Evolutionary conservation across 2,113 vertebrate species (phyloP), one percentile per base, ranked within the genome.

Genomic region (Misgurnus mizolepis): DNA sequence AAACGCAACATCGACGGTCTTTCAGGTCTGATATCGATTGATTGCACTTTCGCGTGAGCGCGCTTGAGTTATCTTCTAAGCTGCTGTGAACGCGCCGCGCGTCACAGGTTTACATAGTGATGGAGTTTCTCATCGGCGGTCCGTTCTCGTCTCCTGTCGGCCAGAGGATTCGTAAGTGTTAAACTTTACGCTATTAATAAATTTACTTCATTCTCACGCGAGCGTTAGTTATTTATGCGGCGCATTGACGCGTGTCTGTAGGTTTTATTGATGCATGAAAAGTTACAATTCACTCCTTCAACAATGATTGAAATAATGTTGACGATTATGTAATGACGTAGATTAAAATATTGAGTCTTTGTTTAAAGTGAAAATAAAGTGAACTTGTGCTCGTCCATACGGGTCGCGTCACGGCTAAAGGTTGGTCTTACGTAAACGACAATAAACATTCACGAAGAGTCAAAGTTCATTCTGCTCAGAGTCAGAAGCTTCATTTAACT

Each of bases 91-190:
- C 49, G 79, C 75, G 49, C 68, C 67, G 17, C 60, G 40, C 50
- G 4, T 14, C 47, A 50, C 27, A 50, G 39, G 10, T 12, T 27
- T 56, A 4, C 76, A 85, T 88, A 68, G 90, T 69, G 27, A 96
- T 98, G 93, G 96, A 98, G 82, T 97, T 96, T 89, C 92, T 98
- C 6, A 90, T 96, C 67, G 95, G 95, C 75, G 96, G 93, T 87
- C 92, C 95, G 1, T 97, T 96, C 85, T 95, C 93, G 65, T 95
- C 95, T 76, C 94, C 95, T 0, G 96, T 98, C 77, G 96, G 96
- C 10, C 96, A 98, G 85, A 95, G 95, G 84, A 94, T 98, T 82
- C 95, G 96, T 98, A 85, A 95, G 95, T 87, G 66, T 60, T 62
- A 1, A 14, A 53, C 50, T 53, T 60, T 18, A 66, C 12, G 66